A percentile compares a stretch with the other conserved stretches of the same genome.
Evolutionary conservation across 2,888 invertebrate genomes (phyloP).

Genomic region (Nomada flava): DNA sequence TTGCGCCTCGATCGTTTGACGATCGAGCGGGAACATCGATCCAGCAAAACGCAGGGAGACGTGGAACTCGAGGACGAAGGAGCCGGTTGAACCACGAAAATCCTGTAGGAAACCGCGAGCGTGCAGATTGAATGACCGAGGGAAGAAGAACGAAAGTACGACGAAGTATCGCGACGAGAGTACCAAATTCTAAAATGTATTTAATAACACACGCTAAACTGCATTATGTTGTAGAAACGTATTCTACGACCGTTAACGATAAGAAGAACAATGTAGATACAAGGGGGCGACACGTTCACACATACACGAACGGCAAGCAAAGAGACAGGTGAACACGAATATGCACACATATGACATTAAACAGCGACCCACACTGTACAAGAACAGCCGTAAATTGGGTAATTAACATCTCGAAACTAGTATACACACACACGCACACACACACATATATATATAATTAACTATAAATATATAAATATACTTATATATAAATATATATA

Average conservation of each 20-base stretch:
- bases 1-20: neutral
- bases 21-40: neutral
- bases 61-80: neutral
- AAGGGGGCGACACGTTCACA: slow-evolving; percentile 24
- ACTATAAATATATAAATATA: slow-evolving; percentile 53
- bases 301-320: slow-evolving; percentile 6
- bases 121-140: slow-evolving; percentile 47
- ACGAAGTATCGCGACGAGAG: slow-evolving; percentile 76
- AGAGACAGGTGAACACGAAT: slow-evolving; percentile 27
- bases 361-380: slow-evolving; percentile 27
- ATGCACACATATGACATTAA: slow-evolving; percentile 1
- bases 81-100: neutral
- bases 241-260: slow-evolving; percentile 76
- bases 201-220: slow-evolving; percentile 74
- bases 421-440: slow-evolving; percentile 56
- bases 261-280: slow-evolving; percentile 71
- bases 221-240: slow-evolving; percentile 78
- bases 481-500: slow-evolving; percentile 68
- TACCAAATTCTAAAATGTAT: slow-evolving; percentile 84
- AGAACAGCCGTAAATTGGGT: slow-evolving; percentile 71
- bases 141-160: slow-evolving; percentile 67
- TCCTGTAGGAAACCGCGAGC: slow-evolving; percentile 23
- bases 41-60: neutral
- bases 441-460: slow-evolving; percentile 55
- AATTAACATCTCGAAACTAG: slow-evolving; percentile 78